Base-by-base conservation (phyloP, 2,888 invertebrate genomes). In the Drosophila mettleri region DNA sequence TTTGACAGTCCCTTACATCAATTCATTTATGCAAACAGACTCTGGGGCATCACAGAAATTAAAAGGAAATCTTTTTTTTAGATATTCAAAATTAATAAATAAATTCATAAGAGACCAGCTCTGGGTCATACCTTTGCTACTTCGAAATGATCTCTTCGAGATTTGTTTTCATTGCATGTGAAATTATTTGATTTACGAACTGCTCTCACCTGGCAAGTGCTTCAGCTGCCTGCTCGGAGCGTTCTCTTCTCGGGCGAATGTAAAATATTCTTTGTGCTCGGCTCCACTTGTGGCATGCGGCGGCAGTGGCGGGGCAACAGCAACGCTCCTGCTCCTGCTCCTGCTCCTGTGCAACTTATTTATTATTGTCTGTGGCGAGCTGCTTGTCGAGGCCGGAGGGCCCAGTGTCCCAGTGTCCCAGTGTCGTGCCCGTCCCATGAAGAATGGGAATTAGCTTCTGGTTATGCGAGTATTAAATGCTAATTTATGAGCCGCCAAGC, bases 211-310 rank as follows among this genome's bases (percentile, higher is more conserved):
- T 65, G 29, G 55, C 62, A 45, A 43, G n/a, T 22, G 46, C 63
- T 66, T 66, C 53, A 62, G 62, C 51, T 69, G 69, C 63, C 65
- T 81, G 74, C 71, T 63, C 74, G 74, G 70, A 33, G 49, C 18
- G 8, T 29, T 24, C 54, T 36, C 62, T 74, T 57, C 62, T 66
- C 39, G 58, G 53, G 41, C 41, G 29, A 33, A 43, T 62, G 36
- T 49, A 41, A 33, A 38, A 24, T 61, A n/a, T 33, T 51, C 18
- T 36, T 74, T 69, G 64, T 58, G 64, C 65, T 74, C 52, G 55
- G 45, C 48, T 54, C 62, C 74, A 78, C 78, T 78, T 80, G 77
- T 76, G 62, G 69, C 74, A 58, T 62, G 53, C 58, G 45, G 54
- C 59, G 39, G 55, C 64, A 51, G 43, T 22, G 45, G 53, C 41